Evolutionary conservation across 2,113 vertebrate species (phyloP), one percentile per base, ranked within the genome.

Genomic region (Orientallactaga bullata): DNA sequence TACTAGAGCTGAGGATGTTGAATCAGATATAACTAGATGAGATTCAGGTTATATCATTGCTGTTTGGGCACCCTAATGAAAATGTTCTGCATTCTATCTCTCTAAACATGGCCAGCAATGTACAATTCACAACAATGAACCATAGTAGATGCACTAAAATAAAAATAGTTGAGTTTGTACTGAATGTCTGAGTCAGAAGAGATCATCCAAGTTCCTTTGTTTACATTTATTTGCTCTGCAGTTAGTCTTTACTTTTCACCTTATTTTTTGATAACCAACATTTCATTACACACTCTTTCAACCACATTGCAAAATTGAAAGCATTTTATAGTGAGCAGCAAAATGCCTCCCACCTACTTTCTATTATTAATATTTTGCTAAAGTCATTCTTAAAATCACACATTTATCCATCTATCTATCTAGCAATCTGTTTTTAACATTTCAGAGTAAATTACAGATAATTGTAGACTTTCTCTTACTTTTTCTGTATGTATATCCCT

Each of bases 291-390:
- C 28, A 28, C 0, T 0, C 72, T 66, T 88, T 68, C 18, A 91
- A 81, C 21, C 60, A 42, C n/a, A 51, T 2, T 81, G 12, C 63
- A 69, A 87, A 73, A 20, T 61, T 69, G 20, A 85, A 88, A 68
- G 21, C 17, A 81, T 66, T 78, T 91, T 88, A 66, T 1, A 7
- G 30, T 72, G 2, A 85, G 18, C 3, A 61, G 7, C 7, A 12
- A 47, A 23, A 32, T 66, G 63, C 30, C 35, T 81, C 28, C 58
- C 47, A 72, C 21, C 58, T 86, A 37, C 24, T 65, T 92, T 88
- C n/a, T 76, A 58, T 51, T 20, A 24, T 17, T 32, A 88, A 68
- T 55, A 82, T 82, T 93, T 94, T 93, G 69, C 65, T 78, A n/a
- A 37, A 37, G 17, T 85, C 90, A 39, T 89, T 91, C 76, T 85